Evolutionary conservation across 2,113 vertebrate species (phyloP).

Genomic region (Lethenteron camtschaticum): DNA sequence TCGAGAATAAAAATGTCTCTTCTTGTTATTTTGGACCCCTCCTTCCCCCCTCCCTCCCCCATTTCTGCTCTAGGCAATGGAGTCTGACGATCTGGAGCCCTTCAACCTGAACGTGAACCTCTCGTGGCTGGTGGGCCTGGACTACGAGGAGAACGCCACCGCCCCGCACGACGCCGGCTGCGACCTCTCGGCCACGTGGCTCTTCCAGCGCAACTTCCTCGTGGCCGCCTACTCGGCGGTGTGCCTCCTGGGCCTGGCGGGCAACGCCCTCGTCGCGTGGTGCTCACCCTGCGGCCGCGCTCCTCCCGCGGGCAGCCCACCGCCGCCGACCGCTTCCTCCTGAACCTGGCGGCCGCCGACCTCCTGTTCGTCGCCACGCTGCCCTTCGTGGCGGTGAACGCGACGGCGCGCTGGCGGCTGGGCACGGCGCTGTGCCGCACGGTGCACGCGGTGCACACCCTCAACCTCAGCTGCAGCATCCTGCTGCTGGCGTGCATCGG

Average conservation of each 20-base stretch:
- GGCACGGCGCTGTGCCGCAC: constrained; percentile 21
- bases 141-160: too few species aligned
- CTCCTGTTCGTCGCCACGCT: constrained; percentile 22
- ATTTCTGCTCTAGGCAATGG: too few species aligned
- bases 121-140: too few species aligned
- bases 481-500: constrained; percentile 31
- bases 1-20: too few species aligned
- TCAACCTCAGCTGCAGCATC: constrained; percentile 33
- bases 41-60: too few species aligned
- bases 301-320: constrained; percentile 21
- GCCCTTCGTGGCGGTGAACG: constrained; percentile 14
- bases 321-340: constrained; percentile 24
- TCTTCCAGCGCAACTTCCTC: constrained; percentile 18
- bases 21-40: too few species aligned
- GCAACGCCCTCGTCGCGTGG: constrained; percentile 23
- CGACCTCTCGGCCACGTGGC: not conserved
- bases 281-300: constrained; percentile 16
- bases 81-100: too few species aligned
- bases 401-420: constrained; percentile 21
- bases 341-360: constrained; percentile 26
- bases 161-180: too few species aligned
- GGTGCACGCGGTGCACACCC: constrained; percentile 16
- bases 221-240: constrained; percentile 18
- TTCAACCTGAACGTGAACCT: too few species aligned
- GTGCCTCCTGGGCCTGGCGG: constrained; percentile 24